A percentile compares a stretch with the other conserved stretches of the same genome.
phyloP scores from a whole-genome alignment of 2,113 vertebrate genomes.

The Lepidothrix coronata region DNA sequence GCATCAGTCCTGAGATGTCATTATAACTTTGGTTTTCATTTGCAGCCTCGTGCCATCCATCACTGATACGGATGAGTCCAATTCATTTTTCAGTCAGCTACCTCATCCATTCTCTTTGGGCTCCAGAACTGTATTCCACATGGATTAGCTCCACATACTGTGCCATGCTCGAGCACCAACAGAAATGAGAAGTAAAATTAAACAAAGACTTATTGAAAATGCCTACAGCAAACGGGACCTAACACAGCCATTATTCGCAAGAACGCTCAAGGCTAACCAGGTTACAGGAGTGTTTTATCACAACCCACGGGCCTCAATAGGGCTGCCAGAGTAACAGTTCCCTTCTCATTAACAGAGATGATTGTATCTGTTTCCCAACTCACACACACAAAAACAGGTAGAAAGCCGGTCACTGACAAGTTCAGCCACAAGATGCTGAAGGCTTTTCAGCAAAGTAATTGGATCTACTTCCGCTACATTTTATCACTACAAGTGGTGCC shows the following conservation, averaged over 20 bases:
- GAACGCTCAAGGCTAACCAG: neutral
- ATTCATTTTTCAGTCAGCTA: neutral
- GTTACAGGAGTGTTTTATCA: neutral
- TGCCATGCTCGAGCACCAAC: neutral
- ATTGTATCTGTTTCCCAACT: neutral
- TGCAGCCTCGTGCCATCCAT: neutral
- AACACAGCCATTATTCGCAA: neutral
- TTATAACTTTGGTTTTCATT: neutral
- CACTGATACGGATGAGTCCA: neutral
- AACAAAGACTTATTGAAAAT: neutral
- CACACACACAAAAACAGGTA: neutral
- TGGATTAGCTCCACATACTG: neutral
- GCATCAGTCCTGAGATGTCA: neutral
- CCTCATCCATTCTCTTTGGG: neutral
- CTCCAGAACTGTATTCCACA: neutral
- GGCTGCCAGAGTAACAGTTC: neutral
- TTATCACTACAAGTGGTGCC: neutral
- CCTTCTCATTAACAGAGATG: neutral
- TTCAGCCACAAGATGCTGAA: neutral
- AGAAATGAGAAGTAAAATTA: neutral
- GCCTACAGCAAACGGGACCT: neutral
- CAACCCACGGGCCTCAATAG: neutral
- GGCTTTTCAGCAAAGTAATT: neutral
- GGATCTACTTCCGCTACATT: neutral
- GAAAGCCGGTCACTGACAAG: accelerated